Base-by-base conservation (phyloP, 2,113 vertebrate species). In the Corythaixoides concolor region DNA sequence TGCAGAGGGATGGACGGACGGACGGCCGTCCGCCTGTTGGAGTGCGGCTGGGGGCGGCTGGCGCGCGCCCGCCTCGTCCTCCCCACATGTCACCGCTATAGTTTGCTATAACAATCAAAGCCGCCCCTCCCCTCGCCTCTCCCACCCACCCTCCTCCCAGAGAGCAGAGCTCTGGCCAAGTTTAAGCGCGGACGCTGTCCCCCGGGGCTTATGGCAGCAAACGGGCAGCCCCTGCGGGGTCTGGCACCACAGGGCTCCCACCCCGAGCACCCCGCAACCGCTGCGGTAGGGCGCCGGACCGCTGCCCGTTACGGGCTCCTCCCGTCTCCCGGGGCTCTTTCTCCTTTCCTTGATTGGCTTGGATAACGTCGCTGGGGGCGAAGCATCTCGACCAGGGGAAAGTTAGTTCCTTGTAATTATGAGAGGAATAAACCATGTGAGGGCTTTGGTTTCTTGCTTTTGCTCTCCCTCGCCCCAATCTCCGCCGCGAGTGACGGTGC, bases 61-160 rank as follows among this genome's bases (percentile, higher is more conserved):
- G 97, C 76, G 85, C 94, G 95, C 97, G 94, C 84, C 97, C 94
- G 93, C 91, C 97, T 98, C 92, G 77, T 97, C 93, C 95, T 86
- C 41, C 68, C 89, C 50, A 88, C 89, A 39, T 94, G 83, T 94
- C 98, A 85, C 98, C 79, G 53, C 97, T 95, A 63, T 69, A 47
- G 97, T 97, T 97, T 96, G 97, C 98, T 96, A 85, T 88, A 97
- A 98, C 97, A 97, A 96, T 92, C 96, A 91, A 77, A 97, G 76
- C 97, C 84, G 33, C 93, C 95, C 97, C 97, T 91, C 93, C 94
- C 96, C 76, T 96, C 52, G 50, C 75, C 89, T 55, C 84, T 93
- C 55, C 92, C 72, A 11, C 45, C 58, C 86, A 26, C 73, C 88
- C 60, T 60, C 55, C 35, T 62, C 37, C 16, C 39, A 45, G 94